phyloP scores from a whole-genome alignment of 1,140 invertebrate genomes.

The Aphidius ervi region DNA sequence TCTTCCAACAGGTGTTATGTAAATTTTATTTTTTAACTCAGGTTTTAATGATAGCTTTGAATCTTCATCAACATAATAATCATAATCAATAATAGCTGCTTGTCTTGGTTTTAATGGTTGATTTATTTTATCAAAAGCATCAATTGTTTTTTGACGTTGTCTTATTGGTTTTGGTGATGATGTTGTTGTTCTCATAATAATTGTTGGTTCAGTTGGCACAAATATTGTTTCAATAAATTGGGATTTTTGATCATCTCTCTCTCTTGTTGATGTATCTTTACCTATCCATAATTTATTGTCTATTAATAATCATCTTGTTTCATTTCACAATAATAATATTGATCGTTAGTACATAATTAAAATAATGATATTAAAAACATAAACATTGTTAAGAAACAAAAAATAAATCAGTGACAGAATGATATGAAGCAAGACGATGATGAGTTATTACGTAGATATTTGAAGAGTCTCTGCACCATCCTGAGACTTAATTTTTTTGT shows the following conservation, averaged over 20 bases:
- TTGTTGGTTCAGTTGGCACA: slow-evolving; percentile 45
- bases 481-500: slow-evolving; percentile 16
- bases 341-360: no score
- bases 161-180: slow-evolving; percentile 34
- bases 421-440: neutral
- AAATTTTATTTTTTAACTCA: slow-evolving; percentile 57
- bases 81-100: slow-evolving; percentile 55
- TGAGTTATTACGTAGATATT: slow-evolving; percentile 13
- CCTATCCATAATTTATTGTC: slow-evolving; percentile 13
- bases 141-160: slow-evolving; percentile 32
- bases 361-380: neutral
- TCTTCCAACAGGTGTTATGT: slow-evolving; percentile 53
- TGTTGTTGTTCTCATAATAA: slow-evolving; percentile 29
- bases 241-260: slow-evolving; percentile 7
- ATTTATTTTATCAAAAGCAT: slow-evolving; percentile 29
- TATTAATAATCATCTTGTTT: neutral
- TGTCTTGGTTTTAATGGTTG: slow-evolving; percentile 39
- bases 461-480: slow-evolving; percentile 21
- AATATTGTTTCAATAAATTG: slow-evolving; percentile 28
- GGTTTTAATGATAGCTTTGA: slow-evolving; percentile 56
- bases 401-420: neutral
- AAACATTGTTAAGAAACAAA: slow-evolving; percentile 3
- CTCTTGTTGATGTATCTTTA: slow-evolving; percentile 6
- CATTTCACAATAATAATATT: no score
- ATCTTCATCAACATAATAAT: slow-evolving; percentile 65